Conservation (phyloP, 2,888 invertebrate genomes). For the Apodemia zela region DNA sequence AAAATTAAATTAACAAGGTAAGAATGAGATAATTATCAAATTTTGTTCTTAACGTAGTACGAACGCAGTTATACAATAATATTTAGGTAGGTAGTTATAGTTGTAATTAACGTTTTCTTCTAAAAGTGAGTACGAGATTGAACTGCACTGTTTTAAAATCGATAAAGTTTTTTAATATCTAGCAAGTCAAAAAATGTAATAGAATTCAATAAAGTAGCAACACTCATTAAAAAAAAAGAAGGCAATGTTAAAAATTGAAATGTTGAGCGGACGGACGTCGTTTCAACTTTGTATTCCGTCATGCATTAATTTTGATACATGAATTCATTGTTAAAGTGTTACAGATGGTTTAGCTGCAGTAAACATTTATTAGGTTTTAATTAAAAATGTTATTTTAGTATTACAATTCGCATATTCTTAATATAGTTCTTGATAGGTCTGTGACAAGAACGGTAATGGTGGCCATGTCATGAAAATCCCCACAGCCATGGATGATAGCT, state of each 20-base stretch:
- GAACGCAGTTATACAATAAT: no score
- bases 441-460: constrained; percentile 80
- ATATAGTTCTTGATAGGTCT: constrained; percentile 74
- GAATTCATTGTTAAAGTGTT: constrained; percentile 72
- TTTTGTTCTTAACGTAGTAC: no score
- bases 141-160: not conserved
- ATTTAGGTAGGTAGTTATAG: no score
- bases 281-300: constrained; percentile 79
- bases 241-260: constrained; percentile 49
- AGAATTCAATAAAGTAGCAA: constrained; percentile 43
- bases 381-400: constrained; percentile 74
- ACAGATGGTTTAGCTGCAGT: constrained; percentile 68
- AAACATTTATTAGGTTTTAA: constrained; percentile 70
- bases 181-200: constrained; percentile 11
- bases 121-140: not conserved
- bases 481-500: constrained; percentile 82
- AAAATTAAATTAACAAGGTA: no score
- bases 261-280: constrained; percentile 74
- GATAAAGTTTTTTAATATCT: not conserved
- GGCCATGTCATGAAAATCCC: constrained; percentile 82
- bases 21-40: no score
- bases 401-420: constrained; percentile 64
- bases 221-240: constrained; percentile 45
- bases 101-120: no score
- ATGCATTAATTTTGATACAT: constrained; percentile 79